phyloP scores from a whole-genome alignment of 2,888 invertebrate genomes.

The Tetanocera ferruginea region DNA sequence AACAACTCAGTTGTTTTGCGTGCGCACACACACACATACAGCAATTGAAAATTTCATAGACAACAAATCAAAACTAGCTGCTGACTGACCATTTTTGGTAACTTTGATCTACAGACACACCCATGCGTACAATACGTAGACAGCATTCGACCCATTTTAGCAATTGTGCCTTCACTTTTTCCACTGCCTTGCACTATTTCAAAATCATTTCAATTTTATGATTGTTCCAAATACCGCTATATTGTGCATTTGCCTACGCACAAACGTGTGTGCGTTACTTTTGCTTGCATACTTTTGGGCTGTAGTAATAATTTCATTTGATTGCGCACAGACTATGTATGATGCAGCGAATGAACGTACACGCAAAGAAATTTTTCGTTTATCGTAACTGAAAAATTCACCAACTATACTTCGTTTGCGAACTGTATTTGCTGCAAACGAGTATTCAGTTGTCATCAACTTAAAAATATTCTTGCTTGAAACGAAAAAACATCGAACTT shows the following conservation, averaged over 20 bases:
- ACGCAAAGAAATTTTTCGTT: no score
- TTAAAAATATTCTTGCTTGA: no score
- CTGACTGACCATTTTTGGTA: neutral
- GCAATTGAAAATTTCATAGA: neutral
- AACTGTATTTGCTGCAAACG: no score
- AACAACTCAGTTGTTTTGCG: neutral
- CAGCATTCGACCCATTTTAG: neutral
- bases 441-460: no score
- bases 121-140: neutral
- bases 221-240: neutral
- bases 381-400: no score
- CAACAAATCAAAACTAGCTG: conserved; percentile 18
- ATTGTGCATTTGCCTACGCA: neutral
- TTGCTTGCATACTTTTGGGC: conserved; percentile 13
- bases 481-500: no score
- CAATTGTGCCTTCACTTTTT: neutral
- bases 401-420: no score
- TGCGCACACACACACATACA: neutral
- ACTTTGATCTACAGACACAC: neutral
- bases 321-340: neutral
- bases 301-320: conserved; percentile 4
- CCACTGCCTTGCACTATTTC: neutral
- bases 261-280: neutral
- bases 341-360: neutral
- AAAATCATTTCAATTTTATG: no score